A percentile compares a stretch with the other conserved stretches of the same genome.
Conservation (phyloP, 1,140 invertebrate species). For the Cryptotermes secundus region DNA sequence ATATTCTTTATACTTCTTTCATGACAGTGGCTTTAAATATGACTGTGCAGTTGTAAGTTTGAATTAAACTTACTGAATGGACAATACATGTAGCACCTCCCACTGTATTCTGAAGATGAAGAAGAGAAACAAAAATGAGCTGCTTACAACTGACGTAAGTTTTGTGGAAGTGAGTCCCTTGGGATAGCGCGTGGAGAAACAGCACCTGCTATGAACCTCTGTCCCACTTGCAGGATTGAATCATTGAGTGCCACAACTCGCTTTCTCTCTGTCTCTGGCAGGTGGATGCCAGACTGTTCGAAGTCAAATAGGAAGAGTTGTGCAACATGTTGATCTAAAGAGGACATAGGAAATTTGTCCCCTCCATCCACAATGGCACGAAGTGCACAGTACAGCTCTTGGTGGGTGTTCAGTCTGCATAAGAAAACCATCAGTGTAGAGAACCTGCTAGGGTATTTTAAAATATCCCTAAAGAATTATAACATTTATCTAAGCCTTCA, state of each 20-base stretch:
- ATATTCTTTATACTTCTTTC: no score
- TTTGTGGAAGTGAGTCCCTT: slow-evolving; percentile 64
- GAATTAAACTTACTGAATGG: no score
- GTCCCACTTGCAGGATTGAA: slow-evolving; percentile 75
- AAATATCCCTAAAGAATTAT: slow-evolving; percentile 28
- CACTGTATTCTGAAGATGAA: no score
- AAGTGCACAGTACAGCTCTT: slow-evolving; percentile 75
- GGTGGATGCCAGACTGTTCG: slow-evolving; percentile 94
- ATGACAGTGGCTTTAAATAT: no score
- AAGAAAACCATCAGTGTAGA: slow-evolving; percentile 28
- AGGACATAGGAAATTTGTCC: slow-evolving; percentile 66
- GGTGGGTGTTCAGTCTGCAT: slow-evolving; percentile 84
- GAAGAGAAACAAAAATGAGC: no score
- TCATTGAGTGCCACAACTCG: slow-evolving; percentile 85
- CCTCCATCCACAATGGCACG: slow-evolving; percentile 66
- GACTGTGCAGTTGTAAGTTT: no score
- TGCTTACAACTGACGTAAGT: slow-evolving; percentile 74
- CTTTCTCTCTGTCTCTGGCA: slow-evolving; percentile 72
- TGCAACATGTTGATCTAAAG: slow-evolving; percentile 81
- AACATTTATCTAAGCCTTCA: background rate
- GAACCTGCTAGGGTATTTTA: background rate
- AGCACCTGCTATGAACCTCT: slow-evolving; percentile 79
- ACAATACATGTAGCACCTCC: no score
- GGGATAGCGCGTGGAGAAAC: slow-evolving; percentile 65
- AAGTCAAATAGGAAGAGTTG: slow-evolving; percentile 94